Base-by-base conservation (phyloP, 2,888 invertebrate genomes). In the Limnephilus rhombicus region DNA sequence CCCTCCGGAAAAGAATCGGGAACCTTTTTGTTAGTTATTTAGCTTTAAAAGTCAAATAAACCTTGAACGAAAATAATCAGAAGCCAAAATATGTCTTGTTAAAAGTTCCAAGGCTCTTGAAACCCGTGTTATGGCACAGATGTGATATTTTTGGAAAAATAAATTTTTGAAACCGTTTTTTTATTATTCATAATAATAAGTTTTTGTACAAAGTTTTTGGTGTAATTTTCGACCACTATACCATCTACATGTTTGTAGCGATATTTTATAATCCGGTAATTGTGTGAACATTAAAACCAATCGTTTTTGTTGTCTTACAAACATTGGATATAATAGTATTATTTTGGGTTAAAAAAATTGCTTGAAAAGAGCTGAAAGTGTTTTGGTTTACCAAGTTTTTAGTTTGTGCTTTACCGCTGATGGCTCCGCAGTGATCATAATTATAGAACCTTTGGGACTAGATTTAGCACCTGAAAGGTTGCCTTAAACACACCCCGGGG, bases 391-490 rank as follows among this genome's bases (percentile, higher is more conserved):
- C 24, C 68, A 68, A 24, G 68, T 68, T 68, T 68, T 68, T n/a
- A 68, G n/a, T 24, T 68, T 68, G 24, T 68, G 24, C 24, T 68
- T 68, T 68, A 7, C 68, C 68, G 24, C 68, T 68, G 68, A 68
- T 68, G 0, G 5, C 24, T 68, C 24, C 68, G 24, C n/a, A 68
- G 24, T 68, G n/a, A 24, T 68, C 7, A 68, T 68, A 68, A 68
- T 68, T 68, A 68, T 68, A 41, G 83, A 83, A 9, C 83, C 83
- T 24, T 37, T 34, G 83, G 37, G 34, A 24, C 37, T 34, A 37
- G 37, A 83, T 37, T 83, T 83, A 83, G 18, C 83, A 83, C 83
- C 24, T 68, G 68, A 24, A 83, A 41, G 83, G 83, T 83, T 83
- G 24, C 37, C 83, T 31, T 37, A 41, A 83, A 37, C 18, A 41